phyloP scores from a whole-genome alignment of 2,888 invertebrate species.

The Temnothorax unifasciatus region DNA sequence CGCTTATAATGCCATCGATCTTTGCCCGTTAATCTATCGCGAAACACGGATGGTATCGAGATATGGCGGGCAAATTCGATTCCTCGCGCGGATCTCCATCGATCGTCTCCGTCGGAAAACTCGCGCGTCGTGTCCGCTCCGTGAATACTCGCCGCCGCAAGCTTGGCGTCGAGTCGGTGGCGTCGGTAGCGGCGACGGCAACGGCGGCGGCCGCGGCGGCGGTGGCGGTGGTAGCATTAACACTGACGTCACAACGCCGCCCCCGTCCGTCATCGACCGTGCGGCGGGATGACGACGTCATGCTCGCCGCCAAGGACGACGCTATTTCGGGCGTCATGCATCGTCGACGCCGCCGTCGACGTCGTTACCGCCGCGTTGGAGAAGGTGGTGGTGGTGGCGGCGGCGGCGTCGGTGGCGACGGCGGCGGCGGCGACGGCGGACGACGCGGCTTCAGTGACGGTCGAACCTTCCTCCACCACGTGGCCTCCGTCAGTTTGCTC shows the following conservation, averaged over 20 bases:
- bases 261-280: constrained; percentile 84
- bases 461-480: constrained; percentile 66
- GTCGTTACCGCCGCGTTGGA: constrained; percentile 75
- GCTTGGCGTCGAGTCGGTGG: constrained; percentile 58
- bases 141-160: constrained; percentile 64
- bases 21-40: neutral
- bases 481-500: constrained; percentile 60
- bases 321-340: constrained; percentile 81
- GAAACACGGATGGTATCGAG: neutral
- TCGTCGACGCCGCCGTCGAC: constrained; percentile 66
- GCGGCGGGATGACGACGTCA: constrained; percentile 81
- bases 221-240: constrained; percentile 70
- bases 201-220: constrained; percentile 58
- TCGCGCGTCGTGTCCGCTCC: constrained; percentile 28
- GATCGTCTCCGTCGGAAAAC: constrained; percentile 16
- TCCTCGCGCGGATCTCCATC: constrained; percentile 15
- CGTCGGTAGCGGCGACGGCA: constrained; percentile 32
- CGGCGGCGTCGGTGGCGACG: constrained; percentile 34
- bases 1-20: neutral
- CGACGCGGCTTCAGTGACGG: constrained; percentile 71
- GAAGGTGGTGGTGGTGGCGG: constrained; percentile 61
- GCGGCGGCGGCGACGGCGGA: constrained; percentile 54
- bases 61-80: neutral
- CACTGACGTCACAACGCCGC: constrained; percentile 83
- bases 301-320: constrained; percentile 83